These are phyloP conservation scores for Dasypogon diadema DNA, from an alignment of 2,888 invertebrate species.

Conservation along the genomic window DNA sequence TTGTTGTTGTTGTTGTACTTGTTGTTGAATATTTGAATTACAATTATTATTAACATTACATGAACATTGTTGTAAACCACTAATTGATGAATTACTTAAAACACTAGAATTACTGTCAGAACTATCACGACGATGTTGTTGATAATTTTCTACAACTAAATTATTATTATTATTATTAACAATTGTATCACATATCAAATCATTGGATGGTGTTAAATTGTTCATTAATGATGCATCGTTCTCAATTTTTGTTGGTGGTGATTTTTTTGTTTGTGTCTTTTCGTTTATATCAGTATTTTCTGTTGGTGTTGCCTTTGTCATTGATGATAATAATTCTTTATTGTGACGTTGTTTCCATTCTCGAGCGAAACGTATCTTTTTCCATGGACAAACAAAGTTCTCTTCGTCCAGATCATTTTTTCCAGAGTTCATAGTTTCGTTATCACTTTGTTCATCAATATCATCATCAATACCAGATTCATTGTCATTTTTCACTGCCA, in stretches of 20 bases:
- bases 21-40: constrained; percentile 56
- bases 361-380: constrained; percentile 68
- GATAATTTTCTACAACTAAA: constrained; percentile 36
- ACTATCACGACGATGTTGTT: constrained; percentile 65
- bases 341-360: constrained; percentile 66
- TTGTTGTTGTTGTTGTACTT: constrained; percentile 55
- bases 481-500: constrained; percentile 54
- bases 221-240: background rate
- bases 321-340: constrained; percentile 58
- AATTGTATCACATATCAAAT: constrained; percentile 36
- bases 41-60: constrained; percentile 51
- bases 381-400: constrained; percentile 65
- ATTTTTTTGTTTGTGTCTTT: constrained; percentile 50
- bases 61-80: constrained; percentile 62
- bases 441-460: constrained; percentile 39
- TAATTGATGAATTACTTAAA: constrained; percentile 62
- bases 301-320: constrained; percentile 58
- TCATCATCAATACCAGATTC: constrained; percentile 59
- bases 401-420: constrained; percentile 23
- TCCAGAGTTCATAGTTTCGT: constrained; percentile 14
- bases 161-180: constrained; percentile 34
- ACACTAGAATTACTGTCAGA: constrained; percentile 68
- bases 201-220: constrained; percentile 40
- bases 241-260: background rate
- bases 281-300: constrained; percentile 17